Percentiles rank a stretch among this genome's conserved stretches.
Conservation (phyloP, 2,113 vertebrate genomes). For the Aphyosemion australe region DNA sequence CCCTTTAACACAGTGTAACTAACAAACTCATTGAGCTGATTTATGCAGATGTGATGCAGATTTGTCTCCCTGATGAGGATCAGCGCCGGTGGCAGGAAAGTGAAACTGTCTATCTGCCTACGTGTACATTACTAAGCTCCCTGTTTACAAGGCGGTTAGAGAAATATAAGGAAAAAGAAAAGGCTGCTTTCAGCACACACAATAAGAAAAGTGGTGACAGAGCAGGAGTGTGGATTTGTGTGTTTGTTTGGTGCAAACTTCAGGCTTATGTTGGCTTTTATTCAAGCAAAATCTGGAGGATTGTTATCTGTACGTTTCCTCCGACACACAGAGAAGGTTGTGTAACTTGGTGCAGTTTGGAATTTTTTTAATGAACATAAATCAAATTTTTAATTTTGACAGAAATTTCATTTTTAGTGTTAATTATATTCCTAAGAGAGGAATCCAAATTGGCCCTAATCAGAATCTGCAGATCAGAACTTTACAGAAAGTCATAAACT, state of each 20-base stretch:
- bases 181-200: conserved; percentile 50
- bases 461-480: too few relatives aligned
- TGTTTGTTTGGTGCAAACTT: conserved; percentile 14
- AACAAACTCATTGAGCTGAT: conserved; percentile 7
- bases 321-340: too few relatives aligned
- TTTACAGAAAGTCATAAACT: too few relatives aligned
- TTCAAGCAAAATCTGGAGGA: too few relatives aligned
- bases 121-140: conserved; percentile 33
- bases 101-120: conserved; percentile 20
- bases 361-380: too few relatives aligned
- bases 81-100: conserved; percentile 5
- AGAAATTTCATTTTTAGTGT: too few relatives aligned
- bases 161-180: conserved; percentile 44
- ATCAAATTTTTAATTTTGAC: too few relatives aligned
- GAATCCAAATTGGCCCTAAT: too few relatives aligned
- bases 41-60: conserved; percentile 20
- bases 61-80: conserved; percentile 19
- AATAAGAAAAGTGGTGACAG: conserved; percentile 50
- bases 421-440: too few relatives aligned
- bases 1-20: background rate
- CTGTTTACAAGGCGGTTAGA: conserved; percentile 40
- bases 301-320: too few relatives aligned
- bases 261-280: too few relatives aligned
- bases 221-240: conserved; percentile 21
- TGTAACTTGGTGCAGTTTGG: too few relatives aligned